These are phyloP conservation scores for Dicyrtomina minuta DNA, from an alignment of 2,888 invertebrate species.

Conservation along the genomic window DNA sequence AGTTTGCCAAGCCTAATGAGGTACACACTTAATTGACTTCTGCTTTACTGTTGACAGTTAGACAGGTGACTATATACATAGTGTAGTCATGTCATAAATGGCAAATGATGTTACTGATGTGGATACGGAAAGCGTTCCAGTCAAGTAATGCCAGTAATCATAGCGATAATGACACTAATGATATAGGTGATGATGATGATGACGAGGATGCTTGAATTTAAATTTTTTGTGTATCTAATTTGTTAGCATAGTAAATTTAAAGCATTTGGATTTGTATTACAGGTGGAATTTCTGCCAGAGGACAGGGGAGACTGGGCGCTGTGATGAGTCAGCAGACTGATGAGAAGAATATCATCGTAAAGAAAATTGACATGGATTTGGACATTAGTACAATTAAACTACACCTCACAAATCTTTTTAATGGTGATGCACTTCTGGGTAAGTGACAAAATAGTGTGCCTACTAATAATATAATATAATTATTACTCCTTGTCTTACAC, in stretches of 20 bases:
- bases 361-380: slow-evolving; percentile 46
- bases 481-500: no score
- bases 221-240: no score
- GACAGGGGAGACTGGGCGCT: slow-evolving; percentile 41
- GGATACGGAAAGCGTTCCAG: no score
- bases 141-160: no score
- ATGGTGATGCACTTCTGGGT: slow-evolving; percentile 76
- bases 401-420: slow-evolving; percentile 58
- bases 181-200: no score
- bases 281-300: slow-evolving; percentile 46
- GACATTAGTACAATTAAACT: slow-evolving; percentile 49
- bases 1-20: not conserved
- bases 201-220: no score
- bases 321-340: slow-evolving; percentile 17
- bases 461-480: not conserved
- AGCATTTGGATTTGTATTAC: not conserved
- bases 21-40: not conserved
- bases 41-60: not conserved
- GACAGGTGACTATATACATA: no score
- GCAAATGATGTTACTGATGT: no score
- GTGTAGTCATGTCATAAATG: no score
- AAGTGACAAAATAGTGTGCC: slow-evolving; percentile 53
- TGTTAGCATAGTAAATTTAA: no score
- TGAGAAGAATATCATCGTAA: slow-evolving; percentile 40
- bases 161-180: no score